Conservation (phyloP, 2,797 vertebrate species). For the Gila robusta region DNA sequence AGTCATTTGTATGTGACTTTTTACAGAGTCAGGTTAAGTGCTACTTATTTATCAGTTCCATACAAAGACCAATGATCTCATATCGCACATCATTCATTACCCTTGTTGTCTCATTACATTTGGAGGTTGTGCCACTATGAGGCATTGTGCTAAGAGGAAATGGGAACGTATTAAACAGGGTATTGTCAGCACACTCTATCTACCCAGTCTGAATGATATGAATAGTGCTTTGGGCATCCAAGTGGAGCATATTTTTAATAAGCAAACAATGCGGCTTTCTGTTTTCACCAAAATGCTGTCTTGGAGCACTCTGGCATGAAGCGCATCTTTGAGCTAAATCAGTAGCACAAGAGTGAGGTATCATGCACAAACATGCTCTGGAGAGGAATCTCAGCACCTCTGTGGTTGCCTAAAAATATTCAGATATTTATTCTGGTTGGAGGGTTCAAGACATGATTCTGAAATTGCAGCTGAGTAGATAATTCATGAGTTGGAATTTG, state of each 20-base stretch:
- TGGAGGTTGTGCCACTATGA: slow-evolving; percentile 42
- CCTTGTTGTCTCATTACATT: slow-evolving; percentile 44
- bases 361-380: slow-evolving; percentile 23
- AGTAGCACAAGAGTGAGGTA: not conserved
- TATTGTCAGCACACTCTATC: slow-evolving; percentile 38
- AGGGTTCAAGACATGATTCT: not conserved
- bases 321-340: slow-evolving; percentile 31
- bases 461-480: not conserved
- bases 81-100: slow-evolving; percentile 39
- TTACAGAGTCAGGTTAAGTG: slow-evolving; percentile 43
- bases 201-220: slow-evolving; percentile 36
- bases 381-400: not conserved
- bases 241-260: slow-evolving; percentile 47
- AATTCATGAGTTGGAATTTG: not conserved
- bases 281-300: slow-evolving; percentile 35
- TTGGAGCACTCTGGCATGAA: slow-evolving; percentile 31
- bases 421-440: not conserved
- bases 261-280: slow-evolving; percentile 38
- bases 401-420: not conserved
- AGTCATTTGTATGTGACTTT: slow-evolving; percentile 41
- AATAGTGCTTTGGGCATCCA: slow-evolving; percentile 42
- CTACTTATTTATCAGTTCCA: slow-evolving; percentile 39
- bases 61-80: slow-evolving; percentile 45
- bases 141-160: slow-evolving; percentile 51
- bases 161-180: slow-evolving; percentile 22